Conservation (phyloP, 2,113 vertebrate species). For the Rafetus swinhoei region DNA sequence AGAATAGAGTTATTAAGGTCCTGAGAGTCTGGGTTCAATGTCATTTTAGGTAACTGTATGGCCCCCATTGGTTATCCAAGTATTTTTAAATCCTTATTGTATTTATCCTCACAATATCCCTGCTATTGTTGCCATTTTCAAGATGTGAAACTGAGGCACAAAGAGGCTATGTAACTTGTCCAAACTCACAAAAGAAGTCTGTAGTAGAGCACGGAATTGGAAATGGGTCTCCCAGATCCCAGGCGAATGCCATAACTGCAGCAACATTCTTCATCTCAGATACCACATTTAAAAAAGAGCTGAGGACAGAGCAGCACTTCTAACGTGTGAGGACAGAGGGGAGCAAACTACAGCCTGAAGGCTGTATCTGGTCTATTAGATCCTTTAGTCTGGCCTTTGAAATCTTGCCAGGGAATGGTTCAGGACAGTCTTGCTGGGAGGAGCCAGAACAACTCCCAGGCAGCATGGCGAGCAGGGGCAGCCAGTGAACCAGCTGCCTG, state of each 20-base stretch:
- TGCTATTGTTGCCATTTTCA: neutral
- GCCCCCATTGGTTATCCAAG: neutral
- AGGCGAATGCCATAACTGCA: neutral
- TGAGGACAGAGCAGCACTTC: neutral
- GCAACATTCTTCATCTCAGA: neutral
- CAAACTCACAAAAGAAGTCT: neutral
- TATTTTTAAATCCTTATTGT: neutral
- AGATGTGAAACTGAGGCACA: neutral
- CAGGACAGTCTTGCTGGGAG: too few relatives aligned
- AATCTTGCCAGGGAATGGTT: too few relatives aligned
- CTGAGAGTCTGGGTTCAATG: neutral
- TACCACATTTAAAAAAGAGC: neutral
- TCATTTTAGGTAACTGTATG: neutral
- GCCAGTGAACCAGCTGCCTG: too few relatives aligned
- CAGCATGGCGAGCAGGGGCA: too few relatives aligned
- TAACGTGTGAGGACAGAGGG: neutral
- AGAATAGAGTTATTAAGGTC: neutral
- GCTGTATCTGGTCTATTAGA: too few relatives aligned
- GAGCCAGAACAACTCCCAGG: too few relatives aligned
- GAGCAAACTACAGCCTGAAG: too few relatives aligned
- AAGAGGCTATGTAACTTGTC: neutral
- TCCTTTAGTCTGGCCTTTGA: too few relatives aligned
- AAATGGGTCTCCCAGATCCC: neutral
- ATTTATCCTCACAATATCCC: neutral
- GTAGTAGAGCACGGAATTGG: neutral